Evolutionary conservation across 2,797 vertebrate species (phyloP).

Genomic region (Valencia hispanica): DNA sequence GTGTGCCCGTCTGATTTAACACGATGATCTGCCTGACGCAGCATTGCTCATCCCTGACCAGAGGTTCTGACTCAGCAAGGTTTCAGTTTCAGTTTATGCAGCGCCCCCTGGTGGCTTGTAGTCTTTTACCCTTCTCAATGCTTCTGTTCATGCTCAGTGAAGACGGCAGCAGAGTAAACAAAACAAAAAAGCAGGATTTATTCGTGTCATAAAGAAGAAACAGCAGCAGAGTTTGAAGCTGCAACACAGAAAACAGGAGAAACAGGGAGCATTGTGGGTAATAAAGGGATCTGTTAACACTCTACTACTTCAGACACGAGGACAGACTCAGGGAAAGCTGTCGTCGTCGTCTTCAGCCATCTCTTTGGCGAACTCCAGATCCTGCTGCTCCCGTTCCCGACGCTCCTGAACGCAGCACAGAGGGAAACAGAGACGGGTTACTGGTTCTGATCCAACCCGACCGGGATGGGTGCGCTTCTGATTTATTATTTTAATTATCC

Average conservation of each 20-base stretch:
- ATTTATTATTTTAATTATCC: too few relatives aligned
- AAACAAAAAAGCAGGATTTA: conserved; percentile 23
- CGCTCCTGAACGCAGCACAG: conserved; percentile 83
- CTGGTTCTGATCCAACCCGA: not conserved
- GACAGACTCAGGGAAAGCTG: conserved; percentile 88
- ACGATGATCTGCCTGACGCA: not conserved
- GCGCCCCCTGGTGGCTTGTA: not conserved
- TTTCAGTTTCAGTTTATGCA: not conserved
- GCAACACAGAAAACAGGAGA: conserved; percentile 6
- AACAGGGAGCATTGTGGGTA: conserved; percentile 50
- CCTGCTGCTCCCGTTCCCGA: conserved; percentile 95
- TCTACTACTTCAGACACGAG: conserved; percentile 31
- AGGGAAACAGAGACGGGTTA: not conserved
- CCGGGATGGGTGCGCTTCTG: too few relatives aligned
- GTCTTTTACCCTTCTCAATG: too few relatives aligned
- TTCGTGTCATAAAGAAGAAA: conserved; percentile 23
- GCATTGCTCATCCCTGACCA: not conserved
- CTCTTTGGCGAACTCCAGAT: conserved; percentile 98
- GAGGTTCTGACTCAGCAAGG: not conserved
- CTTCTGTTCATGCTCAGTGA: not conserved
- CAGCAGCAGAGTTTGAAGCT: conserved; percentile 8
- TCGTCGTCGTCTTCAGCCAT: conserved; percentile 98
- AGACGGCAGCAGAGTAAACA: conserved; percentile 3
- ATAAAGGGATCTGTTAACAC: conserved; percentile 30
- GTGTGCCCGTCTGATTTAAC: not conserved